Percentiles rank a stretch among this genome's conserved stretches.
These are phyloP conservation scores for Avahi laniger DNA, from an alignment of 2,797 vertebrate genomes.

Conservation along the genomic window DNA sequence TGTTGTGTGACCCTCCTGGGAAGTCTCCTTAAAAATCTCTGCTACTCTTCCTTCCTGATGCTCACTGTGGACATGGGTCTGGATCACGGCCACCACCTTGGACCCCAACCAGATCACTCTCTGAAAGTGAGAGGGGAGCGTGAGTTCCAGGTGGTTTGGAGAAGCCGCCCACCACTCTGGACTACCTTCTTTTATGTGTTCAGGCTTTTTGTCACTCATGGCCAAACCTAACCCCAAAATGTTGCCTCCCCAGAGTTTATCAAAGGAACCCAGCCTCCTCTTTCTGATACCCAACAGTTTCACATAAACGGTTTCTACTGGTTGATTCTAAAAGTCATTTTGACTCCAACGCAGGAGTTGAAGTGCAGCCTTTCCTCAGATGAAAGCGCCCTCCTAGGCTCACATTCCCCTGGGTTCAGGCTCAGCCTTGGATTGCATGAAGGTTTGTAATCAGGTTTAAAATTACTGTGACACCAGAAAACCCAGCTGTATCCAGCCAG, in stretches of 20 bases:
- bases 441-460: neutral
- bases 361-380: accelerated
- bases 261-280: neutral
- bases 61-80: neutral
- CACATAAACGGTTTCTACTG: neutral
- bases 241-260: neutral
- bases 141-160: neutral
- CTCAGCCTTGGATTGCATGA: neutral
- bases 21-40: neutral
- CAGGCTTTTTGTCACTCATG: neutral
- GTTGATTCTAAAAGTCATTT: neutral
- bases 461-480: neutral
- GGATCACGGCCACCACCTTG: neutral
- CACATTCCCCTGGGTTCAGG: neutral
- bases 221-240: neutral
- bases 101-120: neutral
- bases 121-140: neutral
- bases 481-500: neutral
- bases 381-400: neutral
- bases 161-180: neutral
- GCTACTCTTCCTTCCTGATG: neutral
- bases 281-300: neutral
- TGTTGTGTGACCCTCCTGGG: neutral
- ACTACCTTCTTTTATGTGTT: neutral
- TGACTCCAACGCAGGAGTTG: neutral